Percentiles rank a stretch among this genome's conserved stretches.
Conservation (phyloP, 2,888 invertebrate genomes). For the Cryptus armator region DNA sequence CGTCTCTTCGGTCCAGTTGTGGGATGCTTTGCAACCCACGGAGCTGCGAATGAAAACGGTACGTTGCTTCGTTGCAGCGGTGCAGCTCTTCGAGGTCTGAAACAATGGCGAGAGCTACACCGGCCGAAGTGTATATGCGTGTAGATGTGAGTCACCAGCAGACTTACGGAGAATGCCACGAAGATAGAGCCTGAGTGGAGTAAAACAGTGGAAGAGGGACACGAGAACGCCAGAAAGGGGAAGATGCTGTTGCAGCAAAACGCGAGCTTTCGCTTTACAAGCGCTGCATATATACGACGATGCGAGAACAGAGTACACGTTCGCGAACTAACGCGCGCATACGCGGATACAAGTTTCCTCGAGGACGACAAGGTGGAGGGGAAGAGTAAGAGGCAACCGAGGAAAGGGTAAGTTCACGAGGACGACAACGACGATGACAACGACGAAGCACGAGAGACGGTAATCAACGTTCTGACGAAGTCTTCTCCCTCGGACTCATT, state of each 20-base stretch:
- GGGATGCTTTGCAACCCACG: constrained; percentile 25
- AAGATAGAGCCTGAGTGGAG: constrained; percentile 5
- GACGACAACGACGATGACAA: constrained; percentile 39
- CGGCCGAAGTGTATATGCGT: not conserved
- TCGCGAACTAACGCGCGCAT: constrained; percentile 7
- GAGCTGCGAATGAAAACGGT: constrained; percentile 55
- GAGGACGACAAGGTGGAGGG: constrained; percentile 6
- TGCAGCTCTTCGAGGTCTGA: constrained; percentile 47
- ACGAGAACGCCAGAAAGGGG: not conserved
- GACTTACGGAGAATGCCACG: constrained; percentile 46
- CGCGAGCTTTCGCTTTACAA: constrained; percentile 40
- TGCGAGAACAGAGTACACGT: constrained; percentile 23
- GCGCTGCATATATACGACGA: constrained; percentile 18
- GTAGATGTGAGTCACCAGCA: constrained; percentile 30
- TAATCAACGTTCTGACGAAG: constrained; percentile 65
- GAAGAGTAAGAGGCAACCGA: not conserved
- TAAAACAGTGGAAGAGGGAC: constrained; percentile 20
- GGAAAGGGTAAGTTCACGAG: not conserved
- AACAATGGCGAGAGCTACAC: constrained; percentile 38
- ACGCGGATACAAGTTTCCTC: constrained; percentile 48
- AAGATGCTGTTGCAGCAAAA: constrained; percentile 18
- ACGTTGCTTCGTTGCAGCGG: constrained; percentile 26
- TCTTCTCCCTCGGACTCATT: constrained; percentile 37
- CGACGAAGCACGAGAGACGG: constrained; percentile 57
- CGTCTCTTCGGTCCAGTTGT: constrained; percentile 41